A percentile compares a stretch with the other conserved stretches of the same genome.
Evolutionary conservation across 2,113 vertebrate species (phyloP).

Genomic region (Talpa occidentalis): DNA sequence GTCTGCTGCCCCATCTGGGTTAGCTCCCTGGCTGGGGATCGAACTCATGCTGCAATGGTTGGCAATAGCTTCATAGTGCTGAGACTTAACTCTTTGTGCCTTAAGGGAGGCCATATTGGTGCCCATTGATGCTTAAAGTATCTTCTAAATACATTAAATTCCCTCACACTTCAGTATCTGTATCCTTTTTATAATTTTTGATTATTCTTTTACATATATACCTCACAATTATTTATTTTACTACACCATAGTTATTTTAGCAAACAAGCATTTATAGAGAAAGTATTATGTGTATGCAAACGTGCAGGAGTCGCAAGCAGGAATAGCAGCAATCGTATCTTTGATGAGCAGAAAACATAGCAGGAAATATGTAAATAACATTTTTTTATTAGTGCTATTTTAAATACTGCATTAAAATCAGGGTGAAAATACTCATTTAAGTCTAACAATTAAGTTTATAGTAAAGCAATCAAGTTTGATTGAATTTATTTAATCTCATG

Average conservation of each 20-base stretch:
- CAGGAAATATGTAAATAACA: neutral
- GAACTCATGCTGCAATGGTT: no score
- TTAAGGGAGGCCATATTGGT: no score
- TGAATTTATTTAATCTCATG: neutral
- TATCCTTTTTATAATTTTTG: neutral
- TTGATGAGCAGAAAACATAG: neutral
- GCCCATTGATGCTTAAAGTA: neutral
- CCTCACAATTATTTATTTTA: neutral
- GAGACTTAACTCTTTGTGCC: no score
- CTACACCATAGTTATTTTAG: neutral
- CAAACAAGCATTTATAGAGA: neutral
- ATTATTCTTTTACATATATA: neutral
- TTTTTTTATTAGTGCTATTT: neutral
- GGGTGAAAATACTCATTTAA: neutral
- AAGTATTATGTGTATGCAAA: neutral
- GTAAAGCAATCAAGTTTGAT: neutral
- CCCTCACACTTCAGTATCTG: neutral
- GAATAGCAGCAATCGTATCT: neutral
- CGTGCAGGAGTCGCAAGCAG: neutral
- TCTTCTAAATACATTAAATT: neutral
- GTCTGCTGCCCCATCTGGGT: no score
- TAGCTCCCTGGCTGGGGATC: no score
- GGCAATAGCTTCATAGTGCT: no score
- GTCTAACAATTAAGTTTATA: neutral
- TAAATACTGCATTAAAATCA: neutral